A percentile compares a stretch with the other conserved stretches of the same genome.
phyloP scores from a whole-genome alignment of 1,140 invertebrate genomes.

The Pseudomyrmex sp. region DNA sequence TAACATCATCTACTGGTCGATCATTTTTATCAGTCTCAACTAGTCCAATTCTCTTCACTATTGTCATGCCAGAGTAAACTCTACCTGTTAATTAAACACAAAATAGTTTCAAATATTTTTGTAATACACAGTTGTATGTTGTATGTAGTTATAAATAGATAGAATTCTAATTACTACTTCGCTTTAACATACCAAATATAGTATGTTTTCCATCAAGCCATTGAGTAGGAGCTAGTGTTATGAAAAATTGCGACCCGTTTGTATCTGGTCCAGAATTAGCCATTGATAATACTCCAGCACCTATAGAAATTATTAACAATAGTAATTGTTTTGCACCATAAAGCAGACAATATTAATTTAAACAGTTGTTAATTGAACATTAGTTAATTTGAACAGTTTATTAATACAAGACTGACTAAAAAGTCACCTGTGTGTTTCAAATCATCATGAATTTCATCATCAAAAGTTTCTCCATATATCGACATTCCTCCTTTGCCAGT shows the following conservation, averaged over 20 bases:
- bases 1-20: conserved; percentile 95
- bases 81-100: conserved; percentile 84
- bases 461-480: conserved; percentile 98
- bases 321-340: not conserved
- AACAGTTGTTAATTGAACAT: no score
- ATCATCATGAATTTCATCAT: conserved; percentile 97
- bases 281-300: conserved; percentile 93
- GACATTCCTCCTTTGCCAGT: conserved; percentile 98
- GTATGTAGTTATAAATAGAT: not conserved
- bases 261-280: conserved; percentile 98
- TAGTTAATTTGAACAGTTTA: not conserved
- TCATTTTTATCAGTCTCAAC: conserved; percentile 97
- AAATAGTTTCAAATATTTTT: not conserved
- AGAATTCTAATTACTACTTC: not conserved
- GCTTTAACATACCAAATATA: conserved; percentile 91
- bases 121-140: not conserved
- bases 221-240: conserved; percentile 97
- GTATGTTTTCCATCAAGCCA: conserved; percentile 99
- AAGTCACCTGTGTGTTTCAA: conserved; percentile 88
- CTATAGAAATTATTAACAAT: conserved; percentile 81
- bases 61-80: conserved; percentile 94
- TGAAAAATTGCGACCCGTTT: conserved; percentile 99
- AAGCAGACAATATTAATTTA: not conserved
- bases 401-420: not conserved
- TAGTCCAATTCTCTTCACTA: conserved; percentile 95